phyloP scores from a whole-genome alignment of 2,888 invertebrate species.

The Mimas tiliae region DNA sequence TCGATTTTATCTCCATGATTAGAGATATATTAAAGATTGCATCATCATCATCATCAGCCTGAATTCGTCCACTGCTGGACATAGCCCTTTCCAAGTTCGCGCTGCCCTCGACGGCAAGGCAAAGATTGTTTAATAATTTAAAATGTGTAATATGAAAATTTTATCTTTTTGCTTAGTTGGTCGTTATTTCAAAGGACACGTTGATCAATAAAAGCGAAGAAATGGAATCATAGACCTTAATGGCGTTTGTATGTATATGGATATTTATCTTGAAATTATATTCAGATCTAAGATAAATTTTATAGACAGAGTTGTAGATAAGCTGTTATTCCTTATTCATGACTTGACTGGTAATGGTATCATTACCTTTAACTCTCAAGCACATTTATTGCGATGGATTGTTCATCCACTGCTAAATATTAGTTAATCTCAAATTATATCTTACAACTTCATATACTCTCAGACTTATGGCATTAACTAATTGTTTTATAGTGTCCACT shows the following conservation, averaged over 20 bases:
- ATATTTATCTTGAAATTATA: constrained; percentile 19
- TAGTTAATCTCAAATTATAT: not conserved
- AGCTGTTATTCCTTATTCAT: constrained; percentile 23
- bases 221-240: constrained; percentile 6
- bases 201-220: constrained; percentile 8
- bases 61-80: too few species aligned
- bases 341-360: constrained; percentile 13
- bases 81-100: too few species aligned
- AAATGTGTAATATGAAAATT: too few species aligned
- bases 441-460: not conserved
- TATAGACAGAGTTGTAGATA: constrained; percentile 20
- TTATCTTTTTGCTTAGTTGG: not conserved
- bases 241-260: constrained; percentile 14
- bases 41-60: too few species aligned
- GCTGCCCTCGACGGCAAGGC: too few species aligned
- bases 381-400: not conserved
- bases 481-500: too few species aligned
- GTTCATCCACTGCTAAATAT: not conserved
- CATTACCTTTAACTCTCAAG: not conserved
- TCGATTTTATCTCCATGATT: too few species aligned
- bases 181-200: not conserved
- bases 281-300: constrained; percentile 18
- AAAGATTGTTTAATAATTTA: too few species aligned
- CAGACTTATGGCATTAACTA: not conserved
- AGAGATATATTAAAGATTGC: too few species aligned